Base-by-base conservation (phyloP, 2,888 invertebrate species). In the Sclerodermus sp. region DNA sequence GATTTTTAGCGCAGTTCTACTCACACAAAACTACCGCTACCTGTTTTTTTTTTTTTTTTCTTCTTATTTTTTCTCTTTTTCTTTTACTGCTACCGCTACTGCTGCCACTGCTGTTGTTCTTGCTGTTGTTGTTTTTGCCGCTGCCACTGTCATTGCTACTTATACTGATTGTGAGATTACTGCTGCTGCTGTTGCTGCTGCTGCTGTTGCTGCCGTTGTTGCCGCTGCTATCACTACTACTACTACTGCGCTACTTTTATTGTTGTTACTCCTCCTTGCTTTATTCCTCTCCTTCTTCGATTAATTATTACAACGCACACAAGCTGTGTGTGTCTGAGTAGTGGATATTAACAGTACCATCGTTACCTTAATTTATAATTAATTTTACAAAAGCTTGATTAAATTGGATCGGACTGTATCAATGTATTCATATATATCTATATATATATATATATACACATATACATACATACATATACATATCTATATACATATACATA, bases 361-460 rank as follows among this genome's bases (percentile, higher is more conserved):
- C 63, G 62, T 68, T 66, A 67, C 53, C 66, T 73, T 69, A 71
- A 71, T 23, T 23, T 71, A 74, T 72, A 70, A 71, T 68, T 72
- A 75, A 68, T 73, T 65, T 75, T 75, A 75, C 73, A 76, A 76
- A 76, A 76, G 76, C 76, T 76, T 76, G 76, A 76, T 75, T 76
- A 76, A 23, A 70, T 76, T 76, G 76, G 76, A 76, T 76, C 76
- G 76, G 76, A 76, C 74, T 76, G 75, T 76, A 74, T 74, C 74
- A 70, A 70, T 75, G 74, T 74, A 76, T 76, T 74, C 13, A 4
- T 75, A 74, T 74, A 73, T 73, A 71, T 71, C 65, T 73, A 60
- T 65, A 61, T 23, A 5, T 64, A 61, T n/a, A n/a, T n/a, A n/a
- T 76, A 74, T 76, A 74, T 74, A 74, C 69, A 70, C 74, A 75